Evolutionary conservation across 1,140 invertebrate genomes (phyloP), one percentile per base, ranked within the genome.

Genomic region (Idris sp.): DNA sequence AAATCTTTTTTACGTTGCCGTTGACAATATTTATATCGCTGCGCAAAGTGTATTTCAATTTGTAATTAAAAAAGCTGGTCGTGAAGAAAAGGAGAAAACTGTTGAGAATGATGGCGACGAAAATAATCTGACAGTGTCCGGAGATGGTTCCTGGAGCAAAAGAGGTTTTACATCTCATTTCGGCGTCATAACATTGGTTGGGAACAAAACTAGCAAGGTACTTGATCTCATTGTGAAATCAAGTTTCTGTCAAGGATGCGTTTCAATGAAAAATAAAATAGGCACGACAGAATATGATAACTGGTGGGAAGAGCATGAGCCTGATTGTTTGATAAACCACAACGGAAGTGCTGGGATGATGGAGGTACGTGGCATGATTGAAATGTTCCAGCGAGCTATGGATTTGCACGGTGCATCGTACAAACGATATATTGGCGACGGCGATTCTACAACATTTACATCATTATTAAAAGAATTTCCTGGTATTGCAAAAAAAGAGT

Each of bases 371-470:
- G 64, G 65, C 10, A 62, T 75, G 18, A 3, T 72, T 4, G 38
- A 64, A 40, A 67, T 79, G 28, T 79, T 72, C 51, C 3, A 15
- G 11, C 46, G 74, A 46, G 53, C 68, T 25, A 28, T 25, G n/a
- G 43, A 51, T 8, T 41, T 36, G 14, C 33, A 40, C 16, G 35
- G 22, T 9, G 49, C 51, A 11, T 22, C 25, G 8, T 77, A 77
- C 38, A 38, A 25, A 16, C 26, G 48, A 19, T 79, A 73, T 30
- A 71, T 79, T 26, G 65, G 72, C 2, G 75, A 79, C 30, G 54
- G 69, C 10, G 54, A 65, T 11, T 58, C 61, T 13, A 67, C 64
- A 61, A 49, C 31, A 35, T 46, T 62, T 31, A 41, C 18, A 13
- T 9, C 49, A 19, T 41, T 58, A 35, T 14, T 43, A 11, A 44